Base-by-base conservation (phyloP, 1,140 invertebrate species). In the Drosophila ambigua region DNA sequence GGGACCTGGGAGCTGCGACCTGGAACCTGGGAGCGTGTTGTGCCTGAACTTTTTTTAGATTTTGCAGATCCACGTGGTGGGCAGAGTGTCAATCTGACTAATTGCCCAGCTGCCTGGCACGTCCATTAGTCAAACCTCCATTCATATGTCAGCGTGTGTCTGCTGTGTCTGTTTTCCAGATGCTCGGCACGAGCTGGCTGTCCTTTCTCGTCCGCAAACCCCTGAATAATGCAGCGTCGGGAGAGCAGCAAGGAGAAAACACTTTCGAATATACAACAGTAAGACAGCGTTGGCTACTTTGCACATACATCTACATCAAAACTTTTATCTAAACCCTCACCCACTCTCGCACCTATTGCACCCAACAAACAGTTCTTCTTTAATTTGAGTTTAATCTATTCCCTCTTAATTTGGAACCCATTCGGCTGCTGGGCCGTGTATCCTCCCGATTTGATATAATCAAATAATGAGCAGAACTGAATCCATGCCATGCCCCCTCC, bases 1-100 rank as follows among this genome's bases (percentile, higher is more conserved):
- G 16, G 16, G 16, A 16, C 0, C 16, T 16, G 16, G 16, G 16
- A 16, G 16, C 16, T 16, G 16, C 0, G 1, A 24, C 1, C 5
- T 28, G 1, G 26, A 5, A 28, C 5, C 26, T 1, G 26, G 26
- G 57, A 43, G 54, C 48, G 63, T 65, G 63, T 61, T 48, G 11
- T 28, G 15, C 54, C n/a, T 28, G 46, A 49, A 44, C 13, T 31
- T 24, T 67, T 67, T 52, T 66, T 16, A 11, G 23, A 15, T 46
- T 58, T 35, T 20, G 23, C 28, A 51, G 35, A 45, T 41, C 49
- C 59, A 61, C 54, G 46, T 44, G 41, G 23, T 51, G 6, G 60
- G 58, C 58, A 45, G 46, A 54, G 44, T 53, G 71, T 75, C 61
- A 82, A 75, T 65, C 58, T 79, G 75, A 78, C 73, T 83, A 83